phyloP scores from a whole-genome alignment of 2,888 invertebrate genomes.

The Rotaria socialis region DNA sequence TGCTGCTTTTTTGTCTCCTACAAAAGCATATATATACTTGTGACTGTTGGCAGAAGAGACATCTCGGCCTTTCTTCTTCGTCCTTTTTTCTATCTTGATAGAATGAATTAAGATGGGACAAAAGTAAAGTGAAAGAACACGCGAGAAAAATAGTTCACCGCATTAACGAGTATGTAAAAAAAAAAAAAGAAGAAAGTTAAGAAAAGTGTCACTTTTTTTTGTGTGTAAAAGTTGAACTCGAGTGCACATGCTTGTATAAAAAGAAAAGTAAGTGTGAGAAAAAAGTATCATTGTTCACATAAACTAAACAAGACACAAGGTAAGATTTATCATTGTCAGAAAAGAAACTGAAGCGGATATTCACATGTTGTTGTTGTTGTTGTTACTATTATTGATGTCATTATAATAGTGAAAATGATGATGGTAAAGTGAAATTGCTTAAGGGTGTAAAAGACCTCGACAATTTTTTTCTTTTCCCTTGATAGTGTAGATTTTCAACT shows the following conservation, averaged over 20 bases:
- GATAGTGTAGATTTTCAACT: background rate
- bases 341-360: too few species aligned
- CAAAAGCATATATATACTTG: background rate
- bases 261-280: background rate
- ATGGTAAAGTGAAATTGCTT: background rate
- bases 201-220: background rate
- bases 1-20: background rate
- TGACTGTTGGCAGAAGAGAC: background rate
- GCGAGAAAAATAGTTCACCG: background rate
- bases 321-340: background rate
- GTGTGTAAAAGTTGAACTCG: background rate
- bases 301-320: background rate
- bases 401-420: background rate
- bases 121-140: background rate
- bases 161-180: background rate
- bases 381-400: background rate
- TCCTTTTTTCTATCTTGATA: background rate
- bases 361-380: too few species aligned
- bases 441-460: background rate
- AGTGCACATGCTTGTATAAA: background rate
- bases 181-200: background rate
- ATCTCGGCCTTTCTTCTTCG: background rate
- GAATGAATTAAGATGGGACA: background rate
- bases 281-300: background rate
- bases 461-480: background rate